A percentile compares a stretch with the other conserved stretches of the same genome.
phyloP scores from a whole-genome alignment of 2,888 invertebrate genomes.

The Melanophora roralis region DNA sequence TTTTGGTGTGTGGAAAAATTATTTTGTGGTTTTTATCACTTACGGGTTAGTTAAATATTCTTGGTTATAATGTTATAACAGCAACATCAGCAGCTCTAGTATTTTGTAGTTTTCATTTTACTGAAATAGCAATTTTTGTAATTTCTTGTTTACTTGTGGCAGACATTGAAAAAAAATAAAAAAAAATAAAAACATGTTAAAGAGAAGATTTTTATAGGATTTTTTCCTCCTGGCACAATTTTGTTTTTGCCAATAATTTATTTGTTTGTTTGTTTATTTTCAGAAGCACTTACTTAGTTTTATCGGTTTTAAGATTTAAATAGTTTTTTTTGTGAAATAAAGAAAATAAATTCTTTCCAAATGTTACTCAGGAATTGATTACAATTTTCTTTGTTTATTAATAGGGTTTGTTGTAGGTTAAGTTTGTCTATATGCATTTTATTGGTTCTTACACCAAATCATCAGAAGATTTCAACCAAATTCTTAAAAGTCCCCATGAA shows the following conservation, averaged over 20 bases:
- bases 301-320: too few species aligned
- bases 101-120: not conserved
- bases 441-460: too few species aligned
- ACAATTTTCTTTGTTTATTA: too few species aligned
- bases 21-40: constrained; percentile 5
- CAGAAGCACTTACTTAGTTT: too few species aligned
- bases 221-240: constrained; percentile 28
- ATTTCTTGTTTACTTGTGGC: constrained; percentile 25
- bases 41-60: constrained; percentile 1
- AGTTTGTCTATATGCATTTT: too few species aligned
- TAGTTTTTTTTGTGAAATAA: too few species aligned
- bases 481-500: too few species aligned
- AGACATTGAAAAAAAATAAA: not conserved
- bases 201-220: not conserved
- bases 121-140: constrained; percentile 15
- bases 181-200: constrained; percentile 4
- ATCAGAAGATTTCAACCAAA: too few species aligned
- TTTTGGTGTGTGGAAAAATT: constrained; percentile 6
- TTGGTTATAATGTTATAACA: not conserved
- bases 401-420: too few species aligned
- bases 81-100: not conserved
- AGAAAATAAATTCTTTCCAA: too few species aligned
- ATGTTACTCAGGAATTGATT: too few species aligned
- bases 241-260: constrained; percentile 18
- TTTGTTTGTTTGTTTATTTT: not conserved